Base-by-base conservation (phyloP, 2,888 invertebrate genomes). In the Caenorhabditis wallacei region DNA sequence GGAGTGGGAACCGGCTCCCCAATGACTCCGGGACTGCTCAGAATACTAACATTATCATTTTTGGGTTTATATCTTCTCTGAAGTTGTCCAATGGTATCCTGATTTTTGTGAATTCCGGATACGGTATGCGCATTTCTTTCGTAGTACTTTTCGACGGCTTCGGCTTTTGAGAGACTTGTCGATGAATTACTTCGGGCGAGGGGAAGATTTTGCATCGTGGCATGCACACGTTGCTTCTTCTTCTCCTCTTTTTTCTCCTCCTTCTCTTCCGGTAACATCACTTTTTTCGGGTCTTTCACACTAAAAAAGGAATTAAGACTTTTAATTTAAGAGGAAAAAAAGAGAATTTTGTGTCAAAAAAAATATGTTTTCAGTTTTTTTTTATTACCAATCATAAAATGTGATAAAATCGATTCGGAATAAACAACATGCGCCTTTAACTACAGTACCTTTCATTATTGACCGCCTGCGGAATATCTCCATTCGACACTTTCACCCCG, bases 21-120 rank as follows among this genome's bases (percentile, higher is more conserved):
- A 0, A 80, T 51, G 2, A 80, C 84, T 48, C 84, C 84, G 8
- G 84, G 84, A 51, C 70, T 75, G 18, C 80, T 80, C 24, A 75
- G 37, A 7, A 48, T 22, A 46, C 79, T 79, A 16, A 79, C 43
- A 26, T n/a, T 63, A 18, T 75, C 75, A 18, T 53, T 35, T 40
- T 53, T 66, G n/a, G 66, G 66, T 35, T 66, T 66, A 22, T 66
- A 66, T 53, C 66, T 51, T 18, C 53, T 18, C 16, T 66, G 66
- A 13, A 66, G 66, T 35, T 66, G 51, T 16, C 66, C 66, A 13
- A 66, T 53, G 1, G 66, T 66, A 30, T 66, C 66, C 1, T 66
- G 66, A 53, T 66, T 66, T 24, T 53, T 66, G 22, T 66, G 66
- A 13, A 53, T 22, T 22, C 66, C 66, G 1, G 66, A 66, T 53